These are phyloP conservation scores for Drosophila suboccidentalis DNA, from an alignment of 2,888 invertebrate species.

Conservation along the genomic window DNA sequence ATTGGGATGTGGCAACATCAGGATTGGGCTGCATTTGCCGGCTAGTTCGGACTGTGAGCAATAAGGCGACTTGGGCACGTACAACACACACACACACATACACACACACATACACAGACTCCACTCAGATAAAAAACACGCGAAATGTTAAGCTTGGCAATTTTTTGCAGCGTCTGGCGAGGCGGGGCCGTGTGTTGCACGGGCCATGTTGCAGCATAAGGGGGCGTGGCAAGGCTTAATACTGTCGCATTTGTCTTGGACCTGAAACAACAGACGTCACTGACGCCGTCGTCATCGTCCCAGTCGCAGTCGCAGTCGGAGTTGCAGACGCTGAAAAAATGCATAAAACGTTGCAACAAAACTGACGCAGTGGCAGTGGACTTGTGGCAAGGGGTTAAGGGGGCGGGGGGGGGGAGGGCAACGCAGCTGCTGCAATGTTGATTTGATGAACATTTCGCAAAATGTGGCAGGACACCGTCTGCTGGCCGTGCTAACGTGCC, in stretches of 20 bases:
- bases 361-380: constrained; percentile 42
- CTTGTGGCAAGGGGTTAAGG: constrained; percentile 15
- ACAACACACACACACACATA: constrained; percentile 25
- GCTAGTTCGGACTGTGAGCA: constrained; percentile 50
- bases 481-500: constrained; percentile 62
- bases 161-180: constrained; percentile 64
- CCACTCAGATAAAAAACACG: constrained; percentile 59
- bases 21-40: constrained; percentile 63
- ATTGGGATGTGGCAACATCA: background rate
- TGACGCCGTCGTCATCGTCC: constrained; percentile 12
- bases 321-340: constrained; percentile 76
- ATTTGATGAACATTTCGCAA: constrained; percentile 76
- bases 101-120: constrained; percentile 6
- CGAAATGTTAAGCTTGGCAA: constrained; percentile 80
- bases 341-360: constrained; percentile 80
- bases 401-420: background rate
- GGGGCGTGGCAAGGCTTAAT: constrained; percentile 68
- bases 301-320: constrained; percentile 31
- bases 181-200: constrained; percentile 5
- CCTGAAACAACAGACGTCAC: constrained; percentile 75
- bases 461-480: constrained; percentile 54
- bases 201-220: constrained; percentile 14
- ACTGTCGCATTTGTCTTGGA: constrained; percentile 80
- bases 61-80: constrained; percentile 78
- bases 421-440: constrained; percentile 76